A percentile compares a stretch with the other conserved stretches of the same genome.
phyloP scores from a whole-genome alignment of 2,113 vertebrate genomes.

The Colaptes auratus region DNA sequence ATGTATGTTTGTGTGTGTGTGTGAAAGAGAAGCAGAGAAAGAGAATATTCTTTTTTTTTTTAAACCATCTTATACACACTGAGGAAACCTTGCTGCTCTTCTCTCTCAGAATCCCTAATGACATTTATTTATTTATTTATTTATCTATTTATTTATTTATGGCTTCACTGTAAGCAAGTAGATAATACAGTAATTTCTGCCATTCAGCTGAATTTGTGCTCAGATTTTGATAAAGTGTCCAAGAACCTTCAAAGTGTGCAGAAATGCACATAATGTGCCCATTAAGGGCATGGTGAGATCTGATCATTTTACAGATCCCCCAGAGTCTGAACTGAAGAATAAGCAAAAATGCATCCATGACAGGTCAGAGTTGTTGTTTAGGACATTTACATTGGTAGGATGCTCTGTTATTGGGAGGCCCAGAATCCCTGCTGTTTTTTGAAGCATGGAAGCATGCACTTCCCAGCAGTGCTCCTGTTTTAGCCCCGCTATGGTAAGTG shows the following conservation, averaged over 20 bases:
- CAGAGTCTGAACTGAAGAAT: not conserved
- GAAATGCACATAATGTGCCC: not conserved
- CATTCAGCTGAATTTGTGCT: not conserved
- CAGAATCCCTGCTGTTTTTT: not conserved
- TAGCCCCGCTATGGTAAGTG: accelerated
- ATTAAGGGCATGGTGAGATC: not conserved
- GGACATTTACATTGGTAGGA: not conserved
- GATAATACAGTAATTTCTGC: not conserved
- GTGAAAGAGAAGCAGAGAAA: not conserved
- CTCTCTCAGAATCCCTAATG: not conserved
- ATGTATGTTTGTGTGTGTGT: no score
- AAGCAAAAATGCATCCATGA: not conserved
- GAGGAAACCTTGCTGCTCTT: conserved; percentile 46
- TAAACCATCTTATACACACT: not conserved
- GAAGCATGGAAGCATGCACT: accelerated
- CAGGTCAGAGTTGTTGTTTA: not conserved
- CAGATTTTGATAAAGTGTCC: not conserved
- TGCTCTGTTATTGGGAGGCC: not conserved
- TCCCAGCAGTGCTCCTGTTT: not conserved
- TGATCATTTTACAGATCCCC: not conserved
- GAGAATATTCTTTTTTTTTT: not conserved
- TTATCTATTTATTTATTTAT: not conserved
- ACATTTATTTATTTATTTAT: not conserved
- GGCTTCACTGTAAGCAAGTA: not conserved
- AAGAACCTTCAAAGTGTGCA: not conserved